Conservation (phyloP, 2,797 vertebrate species). For the Pyrocephalus nanus region DNA sequence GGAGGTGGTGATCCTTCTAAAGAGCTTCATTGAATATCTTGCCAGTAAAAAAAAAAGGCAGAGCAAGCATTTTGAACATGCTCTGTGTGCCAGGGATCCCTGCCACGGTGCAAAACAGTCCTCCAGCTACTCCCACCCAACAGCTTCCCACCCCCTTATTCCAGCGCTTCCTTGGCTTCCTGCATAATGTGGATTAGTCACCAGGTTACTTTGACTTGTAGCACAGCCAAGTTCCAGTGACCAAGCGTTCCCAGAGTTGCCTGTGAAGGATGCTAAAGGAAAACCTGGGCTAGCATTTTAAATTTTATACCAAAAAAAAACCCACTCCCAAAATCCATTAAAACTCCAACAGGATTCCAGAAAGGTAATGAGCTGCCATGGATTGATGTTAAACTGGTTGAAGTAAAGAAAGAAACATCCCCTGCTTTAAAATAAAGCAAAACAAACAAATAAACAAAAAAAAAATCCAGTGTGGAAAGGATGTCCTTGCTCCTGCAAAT, state of each 20-base stretch:
- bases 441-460: background rate
- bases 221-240: background rate
- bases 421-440: background rate
- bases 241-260: background rate
- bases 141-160: background rate
- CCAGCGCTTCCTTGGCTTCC: background rate
- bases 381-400: background rate
- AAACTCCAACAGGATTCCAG: background rate
- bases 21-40: fast-evolving
- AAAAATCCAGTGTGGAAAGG: background rate
- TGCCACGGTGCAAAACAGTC: background rate
- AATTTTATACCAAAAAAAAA: background rate
- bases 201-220: background rate
- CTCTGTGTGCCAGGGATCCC: background rate
- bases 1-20: background rate
- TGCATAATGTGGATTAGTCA: background rate
- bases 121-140: background rate
- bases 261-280: background rate
- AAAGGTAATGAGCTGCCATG: background rate
- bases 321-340: background rate
- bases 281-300: background rate
- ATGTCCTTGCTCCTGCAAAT: background rate
- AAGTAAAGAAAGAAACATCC: background rate
- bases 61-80: background rate
- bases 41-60: background rate